phyloP scores from a whole-genome alignment of 2,888 invertebrate genomes.

The Invenusta paracnida region DNA sequence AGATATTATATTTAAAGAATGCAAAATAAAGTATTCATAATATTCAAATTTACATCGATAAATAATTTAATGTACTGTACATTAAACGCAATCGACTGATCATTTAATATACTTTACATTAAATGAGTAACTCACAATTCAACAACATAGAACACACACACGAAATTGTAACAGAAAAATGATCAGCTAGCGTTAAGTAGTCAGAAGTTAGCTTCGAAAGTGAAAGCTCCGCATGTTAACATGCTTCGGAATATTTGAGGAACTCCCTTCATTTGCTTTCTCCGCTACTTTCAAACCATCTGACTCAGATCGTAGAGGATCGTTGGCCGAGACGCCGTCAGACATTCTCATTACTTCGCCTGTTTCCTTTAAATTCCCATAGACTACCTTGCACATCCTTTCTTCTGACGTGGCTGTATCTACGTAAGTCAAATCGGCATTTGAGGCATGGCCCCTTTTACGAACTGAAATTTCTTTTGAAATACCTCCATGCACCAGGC shows the following conservation, averaged over 20 bases:
- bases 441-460: neutral
- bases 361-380: neutral
- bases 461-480: slow-evolving; percentile 21
- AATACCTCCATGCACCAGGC: slow-evolving; percentile 11
- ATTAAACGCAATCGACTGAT: neutral
- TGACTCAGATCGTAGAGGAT: neutral
- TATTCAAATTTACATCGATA: no score
- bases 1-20: no score
- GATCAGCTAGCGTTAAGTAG: neutral
- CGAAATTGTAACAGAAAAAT: neutral
- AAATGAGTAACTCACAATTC: neutral
- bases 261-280: neutral
- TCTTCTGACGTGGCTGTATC: neutral
- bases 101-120: neutral
- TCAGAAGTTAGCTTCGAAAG: neutral
- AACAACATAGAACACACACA: neutral
- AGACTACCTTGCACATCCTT: neutral
- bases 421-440: slow-evolving; percentile 2
- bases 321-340: neutral
- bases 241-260: neutral
- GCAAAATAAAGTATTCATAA: no score
- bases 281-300: neutral
- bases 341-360: neutral
- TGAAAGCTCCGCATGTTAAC: neutral
- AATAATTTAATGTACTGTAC: neutral